These are phyloP conservation scores for Apoderus coryli DNA, from an alignment of 2,888 invertebrate species.

Conservation along the genomic window DNA sequence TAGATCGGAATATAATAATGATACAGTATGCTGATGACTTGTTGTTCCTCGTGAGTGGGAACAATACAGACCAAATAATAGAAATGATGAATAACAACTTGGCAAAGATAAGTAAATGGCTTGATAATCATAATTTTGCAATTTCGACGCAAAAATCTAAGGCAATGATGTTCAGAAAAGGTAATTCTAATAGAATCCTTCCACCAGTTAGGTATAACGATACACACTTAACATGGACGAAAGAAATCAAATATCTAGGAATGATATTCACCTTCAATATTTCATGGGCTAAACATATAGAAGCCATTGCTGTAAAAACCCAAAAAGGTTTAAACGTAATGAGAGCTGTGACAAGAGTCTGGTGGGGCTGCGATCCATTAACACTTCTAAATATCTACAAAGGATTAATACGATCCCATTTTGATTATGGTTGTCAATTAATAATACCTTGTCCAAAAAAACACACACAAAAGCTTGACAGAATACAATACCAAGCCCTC, in stretches of 20 bases:
- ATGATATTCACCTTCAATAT: conserved; percentile 5
- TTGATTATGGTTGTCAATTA: conserved; percentile 7
- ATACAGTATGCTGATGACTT: conserved; percentile 12
- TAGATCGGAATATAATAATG: conserved; percentile 5
- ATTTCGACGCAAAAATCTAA: conserved; percentile 8
- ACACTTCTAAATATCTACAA: conserved; percentile 9
- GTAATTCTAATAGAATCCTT: background rate
- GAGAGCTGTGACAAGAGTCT: conserved; percentile 5
- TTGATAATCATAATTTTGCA: conserved; percentile 6
- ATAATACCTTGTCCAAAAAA: conserved; percentile 1
- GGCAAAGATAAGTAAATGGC: conserved; percentile 6
- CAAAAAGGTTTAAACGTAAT: conserved; percentile 10
- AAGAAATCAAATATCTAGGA: conserved; percentile 9
- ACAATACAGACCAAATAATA: background rate
- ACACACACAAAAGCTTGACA: conserved; percentile 1
- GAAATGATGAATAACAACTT: conserved; percentile 9
- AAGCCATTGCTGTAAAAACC: conserved; percentile 1
- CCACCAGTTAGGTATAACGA: background rate
- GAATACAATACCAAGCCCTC: conserved; percentile 7
- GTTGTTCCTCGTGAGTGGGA: background rate
- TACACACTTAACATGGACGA: conserved; percentile 5
- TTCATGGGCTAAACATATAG: conserved; percentile 6
- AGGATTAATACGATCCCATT: conserved; percentile 7
- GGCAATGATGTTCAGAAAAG: conserved; percentile 10
- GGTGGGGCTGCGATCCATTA: conserved; percentile 9